Conservation (phyloP, 2,888 invertebrate species). For the Exocentrus adspersus region DNA sequence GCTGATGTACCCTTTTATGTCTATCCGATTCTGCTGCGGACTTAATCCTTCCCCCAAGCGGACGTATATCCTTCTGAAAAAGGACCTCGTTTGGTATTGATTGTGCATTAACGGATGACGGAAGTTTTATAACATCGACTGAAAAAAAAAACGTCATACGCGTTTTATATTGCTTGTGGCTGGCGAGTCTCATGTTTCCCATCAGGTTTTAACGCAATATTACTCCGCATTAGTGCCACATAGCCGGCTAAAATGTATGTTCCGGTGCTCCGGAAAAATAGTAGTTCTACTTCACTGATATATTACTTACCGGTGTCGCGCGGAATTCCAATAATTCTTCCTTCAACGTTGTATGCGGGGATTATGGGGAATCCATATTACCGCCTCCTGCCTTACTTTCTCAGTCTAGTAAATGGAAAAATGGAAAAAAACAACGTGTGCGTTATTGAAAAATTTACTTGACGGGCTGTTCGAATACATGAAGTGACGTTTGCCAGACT, state of each 20-base stretch:
- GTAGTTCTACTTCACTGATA: background rate
- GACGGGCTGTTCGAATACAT: no score
- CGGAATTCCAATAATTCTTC: background rate
- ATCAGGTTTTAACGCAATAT: conserved; percentile 17
- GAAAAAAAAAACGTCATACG: conserved; percentile 24
- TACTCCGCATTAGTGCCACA: conserved; percentile 3
- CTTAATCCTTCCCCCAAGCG: background rate
- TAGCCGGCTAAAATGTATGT: background rate
- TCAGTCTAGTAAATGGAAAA: no score
- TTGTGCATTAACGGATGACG: conserved; percentile 23
- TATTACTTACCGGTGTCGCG: background rate
- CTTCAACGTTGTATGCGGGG: background rate
- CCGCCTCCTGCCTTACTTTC: no score
- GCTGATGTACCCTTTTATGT: no score
- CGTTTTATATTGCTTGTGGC: conserved; percentile 16
- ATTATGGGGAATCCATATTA: no score
- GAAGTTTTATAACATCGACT: conserved; percentile 22
- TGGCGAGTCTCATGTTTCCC: conserved; percentile 14
- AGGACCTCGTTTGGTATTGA: conserved; percentile 15
- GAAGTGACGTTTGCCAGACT: no score
- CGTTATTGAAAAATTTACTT: no score
- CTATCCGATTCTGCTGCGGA: no score
- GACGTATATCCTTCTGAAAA: conserved; percentile 1
- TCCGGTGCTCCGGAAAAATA: background rate
- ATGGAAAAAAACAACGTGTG: no score